Conservation (phyloP, 2,888 invertebrate species). For the Drosophila vallismaia region DNA sequence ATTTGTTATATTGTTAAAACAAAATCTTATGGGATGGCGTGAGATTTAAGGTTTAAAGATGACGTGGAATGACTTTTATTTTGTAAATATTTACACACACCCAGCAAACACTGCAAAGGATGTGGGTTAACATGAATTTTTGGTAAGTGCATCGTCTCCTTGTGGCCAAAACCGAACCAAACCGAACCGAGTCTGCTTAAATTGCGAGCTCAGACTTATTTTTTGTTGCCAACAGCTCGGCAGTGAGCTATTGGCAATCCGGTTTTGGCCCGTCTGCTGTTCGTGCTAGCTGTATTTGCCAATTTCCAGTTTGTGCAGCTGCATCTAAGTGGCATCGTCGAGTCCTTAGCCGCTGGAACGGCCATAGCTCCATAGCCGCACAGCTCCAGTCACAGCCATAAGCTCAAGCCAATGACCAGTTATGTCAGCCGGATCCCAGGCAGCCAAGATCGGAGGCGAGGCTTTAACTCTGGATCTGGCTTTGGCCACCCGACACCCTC, state of each 20-base stretch:
- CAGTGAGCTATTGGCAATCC: slow-evolving; percentile 67
- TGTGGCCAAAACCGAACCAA: slow-evolving; percentile 27
- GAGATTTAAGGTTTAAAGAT: too few species aligned
- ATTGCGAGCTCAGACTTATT: slow-evolving; percentile 65
- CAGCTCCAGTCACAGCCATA: slow-evolving; percentile 7
- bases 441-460: slow-evolving; percentile 58
- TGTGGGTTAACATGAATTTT: not conserved
- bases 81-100: too few species aligned
- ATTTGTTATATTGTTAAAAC: too few species aligned
- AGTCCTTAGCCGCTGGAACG: slow-evolving; percentile 61
- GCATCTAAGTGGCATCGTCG: slow-evolving; percentile 58
- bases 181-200: slow-evolving; percentile 55
- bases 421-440: slow-evolving; percentile 68
- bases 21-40: too few species aligned
- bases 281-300: slow-evolving; percentile 64
- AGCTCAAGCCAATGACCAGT: slow-evolving; percentile 74
- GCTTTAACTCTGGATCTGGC: slow-evolving; percentile 45
- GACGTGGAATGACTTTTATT: too few species aligned
- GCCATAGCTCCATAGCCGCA: slow-evolving; percentile 12
- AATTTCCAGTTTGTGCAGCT: slow-evolving; percentile 75
- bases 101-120: not conserved
- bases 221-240: slow-evolving; percentile 44
- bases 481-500: slow-evolving; percentile 75
- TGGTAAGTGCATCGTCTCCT: slow-evolving; percentile 19
- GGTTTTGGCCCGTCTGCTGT: slow-evolving; percentile 67